Evolutionary conservation across 64 coral and sea anemone species (phyloP).

Genomic region (Stichodactyla mertensii): DNA sequence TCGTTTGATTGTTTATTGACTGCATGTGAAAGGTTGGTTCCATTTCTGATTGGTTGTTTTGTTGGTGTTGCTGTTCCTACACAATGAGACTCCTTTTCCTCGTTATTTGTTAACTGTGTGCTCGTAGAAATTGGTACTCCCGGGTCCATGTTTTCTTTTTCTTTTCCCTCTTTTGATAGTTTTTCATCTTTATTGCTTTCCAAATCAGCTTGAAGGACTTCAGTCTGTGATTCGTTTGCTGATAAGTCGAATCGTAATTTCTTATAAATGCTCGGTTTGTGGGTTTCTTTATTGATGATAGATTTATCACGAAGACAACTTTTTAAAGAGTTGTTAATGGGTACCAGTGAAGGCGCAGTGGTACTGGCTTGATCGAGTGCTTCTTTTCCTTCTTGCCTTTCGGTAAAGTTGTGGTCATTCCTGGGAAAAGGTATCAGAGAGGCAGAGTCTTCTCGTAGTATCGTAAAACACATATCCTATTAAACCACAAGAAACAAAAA

Average conservation of each 20-base stretch:
- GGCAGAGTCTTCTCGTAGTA: background rate
- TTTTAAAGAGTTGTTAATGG: background rate
- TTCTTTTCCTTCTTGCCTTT: background rate
- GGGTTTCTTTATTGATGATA: background rate
- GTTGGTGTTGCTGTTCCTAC: background rate
- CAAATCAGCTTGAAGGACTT: background rate
- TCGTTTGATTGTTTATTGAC: background rate
- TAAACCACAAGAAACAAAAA: background rate
- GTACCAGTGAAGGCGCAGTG: background rate
- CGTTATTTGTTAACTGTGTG: background rate
- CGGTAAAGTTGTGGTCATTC: too few species aligned
- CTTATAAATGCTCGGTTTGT: background rate
- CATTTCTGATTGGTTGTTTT: background rate
- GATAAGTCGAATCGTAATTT: background rate
- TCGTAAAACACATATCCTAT: background rate
- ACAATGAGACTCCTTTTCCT: background rate
- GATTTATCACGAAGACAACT: background rate
- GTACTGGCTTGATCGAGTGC: background rate
- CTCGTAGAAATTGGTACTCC: background rate
- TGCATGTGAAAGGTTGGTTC: background rate
- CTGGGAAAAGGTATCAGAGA: background rate
- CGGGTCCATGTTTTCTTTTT: background rate
- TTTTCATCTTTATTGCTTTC: background rate
- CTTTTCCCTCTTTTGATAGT: background rate
- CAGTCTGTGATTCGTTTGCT: background rate